phyloP scores from a whole-genome alignment of 1,140 invertebrate genomes.

The Ectropis grisescens region DNA sequence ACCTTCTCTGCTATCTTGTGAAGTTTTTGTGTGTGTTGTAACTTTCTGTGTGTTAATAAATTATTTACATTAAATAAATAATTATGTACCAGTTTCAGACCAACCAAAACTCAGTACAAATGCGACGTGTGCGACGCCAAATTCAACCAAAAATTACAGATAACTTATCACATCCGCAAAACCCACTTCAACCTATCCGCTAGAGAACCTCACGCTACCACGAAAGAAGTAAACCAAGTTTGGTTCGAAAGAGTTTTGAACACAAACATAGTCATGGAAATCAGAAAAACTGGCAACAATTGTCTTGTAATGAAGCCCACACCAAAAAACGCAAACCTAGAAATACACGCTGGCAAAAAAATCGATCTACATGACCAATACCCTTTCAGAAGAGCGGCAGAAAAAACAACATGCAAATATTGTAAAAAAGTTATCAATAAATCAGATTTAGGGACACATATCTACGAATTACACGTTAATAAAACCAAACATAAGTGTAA shows the following conservation, averaged over 20 bases:
- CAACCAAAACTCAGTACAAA: neutral
- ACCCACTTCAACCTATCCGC: conserved; percentile 27
- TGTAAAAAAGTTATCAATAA: conserved; percentile 15
- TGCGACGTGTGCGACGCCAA: conserved; percentile 21
- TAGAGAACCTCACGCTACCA: conserved; percentile 9
- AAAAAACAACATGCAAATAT: conserved; percentile 1
- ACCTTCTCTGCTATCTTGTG: too few species aligned
- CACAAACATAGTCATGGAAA: conserved; percentile 24
- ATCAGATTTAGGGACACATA: conserved; percentile 22
- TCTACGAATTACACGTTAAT: conserved; percentile 14
- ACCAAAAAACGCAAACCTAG: conserved; percentile 7
- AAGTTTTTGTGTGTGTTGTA: too few species aligned
- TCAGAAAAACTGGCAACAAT: conserved; percentile 26
- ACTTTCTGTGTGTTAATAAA: too few species aligned
- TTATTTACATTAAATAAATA: too few species aligned
- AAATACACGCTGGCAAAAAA: conserved; percentile 8
- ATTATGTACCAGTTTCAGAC: too few species aligned
- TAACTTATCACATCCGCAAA: conserved; percentile 28
- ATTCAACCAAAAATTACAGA: conserved; percentile 3
- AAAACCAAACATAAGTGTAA: conserved; percentile 14
- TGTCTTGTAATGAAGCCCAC: conserved; percentile 22
- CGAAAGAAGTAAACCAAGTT: conserved; percentile 25
- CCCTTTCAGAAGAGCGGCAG: conserved; percentile 1
- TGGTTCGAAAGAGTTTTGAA: conserved; percentile 43
- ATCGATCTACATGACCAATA: conserved; percentile 9